phyloP scores from a whole-genome alignment of 2,888 invertebrate genomes.

The Dasysyrphus tricinctus region DNA sequence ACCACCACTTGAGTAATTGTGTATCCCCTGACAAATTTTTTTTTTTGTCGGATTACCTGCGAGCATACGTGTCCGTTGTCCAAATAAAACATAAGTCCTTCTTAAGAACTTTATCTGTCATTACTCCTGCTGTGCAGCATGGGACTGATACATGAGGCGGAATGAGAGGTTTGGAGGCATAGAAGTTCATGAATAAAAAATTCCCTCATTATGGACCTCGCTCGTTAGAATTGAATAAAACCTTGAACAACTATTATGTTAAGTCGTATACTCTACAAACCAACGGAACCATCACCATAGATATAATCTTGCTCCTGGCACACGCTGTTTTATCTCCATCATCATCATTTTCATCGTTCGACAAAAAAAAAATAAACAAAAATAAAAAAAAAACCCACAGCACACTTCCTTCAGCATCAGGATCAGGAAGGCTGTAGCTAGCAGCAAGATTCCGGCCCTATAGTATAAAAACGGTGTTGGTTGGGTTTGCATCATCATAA shows the following conservation, averaged over 20 bases:
- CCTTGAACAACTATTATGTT: constrained; percentile 71
- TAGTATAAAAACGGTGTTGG: constrained; percentile 45
- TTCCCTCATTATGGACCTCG: constrained; percentile 72
- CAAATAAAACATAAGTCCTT: constrained; percentile 50
- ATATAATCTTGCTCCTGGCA: constrained; percentile 53
- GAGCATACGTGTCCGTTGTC: constrained; percentile 44
- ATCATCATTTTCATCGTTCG: constrained; percentile 33
- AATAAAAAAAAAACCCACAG: constrained; percentile 5
- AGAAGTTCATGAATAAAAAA: constrained; percentile 70
- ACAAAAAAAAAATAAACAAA: constrained; percentile 15
- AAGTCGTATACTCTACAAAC: constrained; percentile 51
- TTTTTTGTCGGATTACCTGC: constrained; percentile 24
- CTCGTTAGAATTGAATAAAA: constrained; percentile 72
- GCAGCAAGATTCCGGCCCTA: constrained; percentile 52
- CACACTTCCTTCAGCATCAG: constrained; percentile 46
- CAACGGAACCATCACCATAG: constrained; percentile 60
- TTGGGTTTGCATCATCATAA: constrained; percentile 52
- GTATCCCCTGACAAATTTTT: constrained; percentile 11
- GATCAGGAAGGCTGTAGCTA: constrained; percentile 45
- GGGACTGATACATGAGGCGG: not conserved
- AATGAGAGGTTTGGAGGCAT: constrained; percentile 16
- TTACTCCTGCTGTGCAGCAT: constrained; percentile 29
- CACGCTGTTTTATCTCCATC: constrained; percentile 42
- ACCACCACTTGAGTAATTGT: constrained; percentile 15
- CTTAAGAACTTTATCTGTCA: constrained; percentile 40